Conservation (phyloP, 2,797 vertebrate species). For the Geotrypetes seraphini region DNA sequence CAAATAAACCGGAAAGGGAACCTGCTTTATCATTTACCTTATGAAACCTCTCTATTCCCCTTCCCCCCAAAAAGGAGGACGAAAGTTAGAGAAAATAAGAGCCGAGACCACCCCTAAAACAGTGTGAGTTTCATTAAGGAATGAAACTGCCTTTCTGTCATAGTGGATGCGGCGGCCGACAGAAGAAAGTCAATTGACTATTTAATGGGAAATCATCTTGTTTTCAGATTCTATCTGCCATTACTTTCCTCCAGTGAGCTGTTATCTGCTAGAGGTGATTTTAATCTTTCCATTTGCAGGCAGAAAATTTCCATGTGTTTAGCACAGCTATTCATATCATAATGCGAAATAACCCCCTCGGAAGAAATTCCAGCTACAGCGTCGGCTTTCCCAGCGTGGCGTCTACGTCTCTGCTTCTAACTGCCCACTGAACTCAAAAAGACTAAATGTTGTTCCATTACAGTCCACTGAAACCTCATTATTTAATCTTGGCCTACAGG, state of each 20-base stretch:
- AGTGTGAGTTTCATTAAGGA: slow-evolving; percentile 47
- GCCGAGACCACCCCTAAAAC: slow-evolving; percentile 27
- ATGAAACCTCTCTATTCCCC: slow-evolving; percentile 6
- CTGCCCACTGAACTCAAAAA: slow-evolving; percentile 46
- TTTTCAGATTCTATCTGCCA: slow-evolving; percentile 70
- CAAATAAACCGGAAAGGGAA: not conserved
- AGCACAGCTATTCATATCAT: slow-evolving; percentile 50
- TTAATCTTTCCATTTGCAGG: slow-evolving; percentile 39
- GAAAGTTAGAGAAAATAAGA: not conserved
- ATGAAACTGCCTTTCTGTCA: slow-evolving; percentile 40
- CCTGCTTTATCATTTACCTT: not conserved
- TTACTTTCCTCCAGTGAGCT: slow-evolving; percentile 50
- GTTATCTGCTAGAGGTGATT: slow-evolving; percentile 33
- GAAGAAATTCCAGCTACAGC: slow-evolving; percentile 43
- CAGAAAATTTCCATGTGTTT: slow-evolving; percentile 44
- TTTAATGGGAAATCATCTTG: slow-evolving; percentile 82
- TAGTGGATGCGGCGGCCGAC: slow-evolving; percentile 45
- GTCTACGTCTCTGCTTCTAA: slow-evolving; percentile 46
- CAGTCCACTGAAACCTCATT: slow-evolving; percentile 32
- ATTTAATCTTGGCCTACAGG: slow-evolving; percentile 35
- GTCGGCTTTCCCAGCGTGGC: slow-evolving; percentile 47
- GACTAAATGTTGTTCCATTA: slow-evolving; percentile 45
- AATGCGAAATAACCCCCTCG: slow-evolving; percentile 46
- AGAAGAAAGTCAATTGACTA: slow-evolving; percentile 74
- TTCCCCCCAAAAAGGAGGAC: not conserved